Evolutionary conservation across 2,797 vertebrate genomes (phyloP).

Genomic region (Zalophus californianus): DNA sequence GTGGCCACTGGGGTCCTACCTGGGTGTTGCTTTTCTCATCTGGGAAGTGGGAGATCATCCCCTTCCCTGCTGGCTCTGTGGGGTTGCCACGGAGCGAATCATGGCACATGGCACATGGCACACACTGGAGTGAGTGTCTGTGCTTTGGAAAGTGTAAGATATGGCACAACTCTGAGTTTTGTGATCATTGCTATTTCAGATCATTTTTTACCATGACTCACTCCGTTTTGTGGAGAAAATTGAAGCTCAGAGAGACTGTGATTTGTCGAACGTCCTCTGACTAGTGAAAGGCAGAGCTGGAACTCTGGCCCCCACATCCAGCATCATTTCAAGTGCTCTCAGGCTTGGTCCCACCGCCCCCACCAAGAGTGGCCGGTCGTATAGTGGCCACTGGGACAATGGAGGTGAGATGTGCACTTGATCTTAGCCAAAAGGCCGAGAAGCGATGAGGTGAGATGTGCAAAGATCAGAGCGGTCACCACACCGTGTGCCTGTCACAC

Average conservation of each 20-base stretch:
- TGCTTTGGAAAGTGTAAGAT: not conserved
- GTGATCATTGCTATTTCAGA: not conserved
- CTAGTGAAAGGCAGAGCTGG: not conserved
- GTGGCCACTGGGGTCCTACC: not conserved
- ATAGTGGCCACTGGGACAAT: rapidly evolving
- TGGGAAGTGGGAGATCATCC: rapidly evolving
- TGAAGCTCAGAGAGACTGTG: not conserved
- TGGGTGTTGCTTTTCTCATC: not conserved
- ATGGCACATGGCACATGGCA: too few relatives aligned
- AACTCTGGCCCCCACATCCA: not conserved
- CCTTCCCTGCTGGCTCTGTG: too few relatives aligned
- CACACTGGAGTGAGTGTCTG: too few relatives aligned
- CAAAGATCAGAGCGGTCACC: not conserved
- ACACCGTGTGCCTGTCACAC: rapidly evolving
- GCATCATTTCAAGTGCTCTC: rapidly evolving
- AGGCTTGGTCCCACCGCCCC: rapidly evolving
- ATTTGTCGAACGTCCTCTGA: not conserved
- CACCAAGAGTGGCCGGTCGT: rapidly evolving
- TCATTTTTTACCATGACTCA: not conserved
- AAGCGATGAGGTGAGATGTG: not conserved
- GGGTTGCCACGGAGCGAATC: not conserved
- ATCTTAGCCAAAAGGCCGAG: too few relatives aligned
- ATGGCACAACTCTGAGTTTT: too few relatives aligned
- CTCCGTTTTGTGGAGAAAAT: not conserved
- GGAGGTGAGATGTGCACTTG: not conserved